Base-by-base conservation (phyloP, 1,140 invertebrate genomes). In the Palaemon carinicauda region DNA sequence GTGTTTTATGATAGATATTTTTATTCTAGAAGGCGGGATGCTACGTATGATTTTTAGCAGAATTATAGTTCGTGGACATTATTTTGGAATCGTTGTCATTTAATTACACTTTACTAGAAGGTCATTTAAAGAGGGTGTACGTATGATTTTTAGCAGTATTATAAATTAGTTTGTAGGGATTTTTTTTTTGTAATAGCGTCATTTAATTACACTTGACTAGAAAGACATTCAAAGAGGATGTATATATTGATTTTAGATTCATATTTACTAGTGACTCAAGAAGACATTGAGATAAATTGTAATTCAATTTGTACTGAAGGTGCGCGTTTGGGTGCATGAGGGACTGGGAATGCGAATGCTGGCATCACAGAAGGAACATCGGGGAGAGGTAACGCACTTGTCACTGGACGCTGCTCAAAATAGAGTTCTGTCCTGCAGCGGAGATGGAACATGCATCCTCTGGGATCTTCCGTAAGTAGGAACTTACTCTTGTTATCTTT, bases 391-490 rank as follows among this genome's bases (percentile, higher is more conserved):
- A 71, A 87, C 80, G 3, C 74, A 77, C 52, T 41, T 87, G n/a
- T 69, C 78, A 15, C 71, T 87, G 1, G 69, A 71, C 4, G n/a
- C 79, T 19, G 27, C 31, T 2, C 24, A 87, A 27, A 71, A n/a
- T 4, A 33, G 52, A 14, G 79, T 87, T 21, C 80, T 87, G 17
- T 87, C 86, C 71, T 87, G 86, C 86, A 82, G 86, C 56, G 86
- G 79, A 7, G 86, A 87, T 29, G 86, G 86, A 1, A 77, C 80
- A 1, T 81, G 71, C 54, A 82, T 87, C 54, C 79, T 87, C 21
- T 87, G 86, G 86, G 27, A 21, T 7, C 79, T 87, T 14, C 86
- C 86, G 86, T 87, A 50, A 81, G 86, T 87, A 31, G 14, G 21
- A 24, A 15, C 3, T 12, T 10, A 75, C 21, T 33, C 21, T 0